Percentiles rank a stretch among this genome's conserved stretches.
Conservation (phyloP, 2,113 vertebrate genomes). For the Sylvilagus bachmani region DNA sequence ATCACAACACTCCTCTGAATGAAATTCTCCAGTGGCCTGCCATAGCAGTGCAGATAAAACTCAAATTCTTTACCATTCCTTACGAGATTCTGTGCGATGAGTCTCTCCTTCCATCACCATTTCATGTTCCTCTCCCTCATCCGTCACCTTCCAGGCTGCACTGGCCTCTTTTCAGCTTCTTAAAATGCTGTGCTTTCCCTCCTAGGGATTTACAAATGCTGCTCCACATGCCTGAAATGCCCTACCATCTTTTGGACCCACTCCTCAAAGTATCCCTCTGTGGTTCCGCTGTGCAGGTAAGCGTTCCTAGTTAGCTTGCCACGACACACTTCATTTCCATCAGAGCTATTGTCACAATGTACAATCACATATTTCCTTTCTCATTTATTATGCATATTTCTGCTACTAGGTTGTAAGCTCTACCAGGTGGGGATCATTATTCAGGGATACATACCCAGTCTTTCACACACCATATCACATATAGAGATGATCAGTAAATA, state of each 20-base stretch:
- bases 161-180: slow-evolving; percentile 34
- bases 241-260: neutral
- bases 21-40: slow-evolving; percentile 12
- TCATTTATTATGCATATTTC: slow-evolving; percentile 18
- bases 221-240: neutral
- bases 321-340: neutral
- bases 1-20: neutral
- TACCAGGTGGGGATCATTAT: neutral
- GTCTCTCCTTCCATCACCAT: slow-evolving; percentile 3
- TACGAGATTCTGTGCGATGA: neutral
- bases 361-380: neutral
- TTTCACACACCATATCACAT: neutral
- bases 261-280: slow-evolving; percentile 11
- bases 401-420: neutral
- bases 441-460: neutral
- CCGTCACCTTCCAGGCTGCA: neutral
- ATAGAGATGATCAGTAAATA: slow-evolving; percentile 34
- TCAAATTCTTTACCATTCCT: slow-evolving; percentile 2
- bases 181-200: slow-evolving; percentile 35
- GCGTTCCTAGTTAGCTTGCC: neutral
- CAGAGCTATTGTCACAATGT: neutral
- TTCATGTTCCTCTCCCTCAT: neutral
- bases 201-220: neutral
- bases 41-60: neutral
- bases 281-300: slow-evolving; percentile 18